Evolutionary conservation across 2,888 invertebrate genomes (phyloP).

Genomic region (Drosophila suboccidentalis): DNA sequence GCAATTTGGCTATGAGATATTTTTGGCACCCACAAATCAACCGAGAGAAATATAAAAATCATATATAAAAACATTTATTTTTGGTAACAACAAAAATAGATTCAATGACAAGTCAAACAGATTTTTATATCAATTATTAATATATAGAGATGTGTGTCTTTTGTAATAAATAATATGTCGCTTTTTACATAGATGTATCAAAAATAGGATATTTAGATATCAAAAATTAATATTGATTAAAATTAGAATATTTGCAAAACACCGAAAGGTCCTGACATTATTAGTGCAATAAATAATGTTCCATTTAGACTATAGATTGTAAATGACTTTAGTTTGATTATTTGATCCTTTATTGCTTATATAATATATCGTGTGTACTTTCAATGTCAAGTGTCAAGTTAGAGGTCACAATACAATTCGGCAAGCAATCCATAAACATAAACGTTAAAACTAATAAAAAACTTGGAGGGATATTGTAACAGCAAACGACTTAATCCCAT

Average conservation of each 20-base stretch:
- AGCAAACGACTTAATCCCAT: slow-evolving; percentile 39
- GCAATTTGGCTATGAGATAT: background rate
- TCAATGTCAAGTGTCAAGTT: slow-evolving; percentile 36
- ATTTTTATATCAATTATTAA: background rate
- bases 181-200: background rate
- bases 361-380: slow-evolving; percentile 1
- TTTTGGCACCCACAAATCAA: background rate
- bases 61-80: background rate
- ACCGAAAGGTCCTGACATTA: slow-evolving; percentile 6
- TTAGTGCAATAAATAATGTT: slow-evolving; percentile 7
- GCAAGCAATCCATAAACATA: slow-evolving; percentile 42
- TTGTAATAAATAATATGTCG: background rate
- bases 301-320: slow-evolving; percentile 2
- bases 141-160: background rate
- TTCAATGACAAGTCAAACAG: background rate
- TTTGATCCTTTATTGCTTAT: background rate
- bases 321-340: slow-evolving; percentile 23
- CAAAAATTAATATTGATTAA: background rate
- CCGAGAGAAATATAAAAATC: background rate
- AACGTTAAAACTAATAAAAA: slow-evolving; percentile 53
- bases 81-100: background rate
- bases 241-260: background rate
- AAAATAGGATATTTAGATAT: background rate
- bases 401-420: slow-evolving; percentile 28
- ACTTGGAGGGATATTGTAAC: slow-evolving; percentile 18